Evolutionary conservation across 1,140 invertebrate genomes (phyloP).

Genomic region (Drosophila funebris): DNA sequence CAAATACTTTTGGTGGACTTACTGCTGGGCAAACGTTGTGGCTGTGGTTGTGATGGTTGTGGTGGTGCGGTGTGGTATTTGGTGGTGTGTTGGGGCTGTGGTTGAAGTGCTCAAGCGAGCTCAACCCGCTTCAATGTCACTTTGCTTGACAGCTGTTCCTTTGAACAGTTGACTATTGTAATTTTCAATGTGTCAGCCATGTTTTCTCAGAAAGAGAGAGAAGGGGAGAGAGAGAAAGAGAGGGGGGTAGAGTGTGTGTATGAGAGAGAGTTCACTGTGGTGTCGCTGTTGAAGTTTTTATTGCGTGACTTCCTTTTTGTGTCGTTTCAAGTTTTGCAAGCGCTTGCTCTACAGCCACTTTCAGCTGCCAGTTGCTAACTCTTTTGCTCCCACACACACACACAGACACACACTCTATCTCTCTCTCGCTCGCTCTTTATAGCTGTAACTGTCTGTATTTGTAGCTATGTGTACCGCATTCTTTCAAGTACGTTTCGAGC

Average conservation of each 20-base stretch:
- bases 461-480: conserved; percentile 26
- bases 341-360: conserved; percentile 22
- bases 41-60: background rate
- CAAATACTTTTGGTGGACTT: conserved; percentile 32
- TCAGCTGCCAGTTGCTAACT: conserved; percentile 30
- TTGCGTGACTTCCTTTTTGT: conserved; percentile 71
- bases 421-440: background rate
- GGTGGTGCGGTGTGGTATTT: background rate
- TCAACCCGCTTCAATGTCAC: conserved; percentile 44
- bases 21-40: background rate
- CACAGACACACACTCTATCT: background rate
- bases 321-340: conserved; percentile 55
- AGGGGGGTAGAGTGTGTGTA: background rate
- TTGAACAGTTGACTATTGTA: conserved; percentile 55
- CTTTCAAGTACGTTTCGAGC: conserved; percentile 65
- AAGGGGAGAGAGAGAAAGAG: background rate
- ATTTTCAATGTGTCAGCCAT: conserved; percentile 37
- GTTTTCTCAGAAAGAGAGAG: background rate
- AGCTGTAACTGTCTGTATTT: conserved; percentile 4
- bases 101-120: conserved; percentile 21
- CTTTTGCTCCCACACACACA: background rate
- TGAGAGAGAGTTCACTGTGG: background rate
- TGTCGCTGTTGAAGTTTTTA: conserved; percentile 58
- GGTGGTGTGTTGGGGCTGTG: background rate
- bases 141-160: conserved; percentile 39